A percentile compares a stretch with the other conserved stretches of the same genome.
Conservation (phyloP, 2,888 invertebrate genomes). For the Girardia tigrina region DNA sequence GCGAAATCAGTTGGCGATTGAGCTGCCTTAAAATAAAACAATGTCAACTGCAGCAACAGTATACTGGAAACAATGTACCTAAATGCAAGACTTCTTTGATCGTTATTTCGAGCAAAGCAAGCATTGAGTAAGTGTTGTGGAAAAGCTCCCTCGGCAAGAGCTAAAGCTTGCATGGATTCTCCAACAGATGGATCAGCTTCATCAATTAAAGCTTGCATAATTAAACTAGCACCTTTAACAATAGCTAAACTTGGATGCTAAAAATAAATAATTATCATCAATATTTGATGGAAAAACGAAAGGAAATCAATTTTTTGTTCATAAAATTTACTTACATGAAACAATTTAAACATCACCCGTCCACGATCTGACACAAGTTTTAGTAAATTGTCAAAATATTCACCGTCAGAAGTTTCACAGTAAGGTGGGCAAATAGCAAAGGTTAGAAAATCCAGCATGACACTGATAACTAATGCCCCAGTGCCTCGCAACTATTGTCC, state of each 20-base stretch:
- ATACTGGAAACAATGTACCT: slow-evolving; percentile 40
- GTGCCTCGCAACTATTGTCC: slow-evolving; percentile 66
- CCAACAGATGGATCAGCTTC: slow-evolving; percentile 52
- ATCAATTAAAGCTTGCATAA: slow-evolving; percentile 90
- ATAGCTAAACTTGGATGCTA: slow-evolving; percentile 92
- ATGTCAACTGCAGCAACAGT: neutral
- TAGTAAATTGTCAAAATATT: slow-evolving; percentile 62
- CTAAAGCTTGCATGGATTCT: slow-evolving; percentile 80
- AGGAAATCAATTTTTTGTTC: neutral
- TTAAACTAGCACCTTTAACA: slow-evolving; percentile 89
- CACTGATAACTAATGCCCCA: slow-evolving; percentile 83
- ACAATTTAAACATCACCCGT: slow-evolving; percentile 73
- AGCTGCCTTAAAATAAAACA: slow-evolving; percentile 59
- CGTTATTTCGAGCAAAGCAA: slow-evolving; percentile 65
- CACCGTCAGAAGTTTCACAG: slow-evolving; percentile 81
- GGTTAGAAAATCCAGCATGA: slow-evolving; percentile 93
- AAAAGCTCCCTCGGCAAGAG: slow-evolving; percentile 85
- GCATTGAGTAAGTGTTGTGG: slow-evolving; percentile 79
- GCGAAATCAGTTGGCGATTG: slow-evolving; percentile 76
- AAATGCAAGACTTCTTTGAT: slow-evolving; percentile 69
- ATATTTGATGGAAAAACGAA: neutral
- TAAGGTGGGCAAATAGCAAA: slow-evolving; percentile 95
- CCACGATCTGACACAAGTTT: slow-evolving; percentile 85
- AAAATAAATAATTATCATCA: neutral
- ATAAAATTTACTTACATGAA: slow-evolving; percentile 46